phyloP scores from a whole-genome alignment of 2,888 invertebrate species.

The Deilephila porcellus region DNA sequence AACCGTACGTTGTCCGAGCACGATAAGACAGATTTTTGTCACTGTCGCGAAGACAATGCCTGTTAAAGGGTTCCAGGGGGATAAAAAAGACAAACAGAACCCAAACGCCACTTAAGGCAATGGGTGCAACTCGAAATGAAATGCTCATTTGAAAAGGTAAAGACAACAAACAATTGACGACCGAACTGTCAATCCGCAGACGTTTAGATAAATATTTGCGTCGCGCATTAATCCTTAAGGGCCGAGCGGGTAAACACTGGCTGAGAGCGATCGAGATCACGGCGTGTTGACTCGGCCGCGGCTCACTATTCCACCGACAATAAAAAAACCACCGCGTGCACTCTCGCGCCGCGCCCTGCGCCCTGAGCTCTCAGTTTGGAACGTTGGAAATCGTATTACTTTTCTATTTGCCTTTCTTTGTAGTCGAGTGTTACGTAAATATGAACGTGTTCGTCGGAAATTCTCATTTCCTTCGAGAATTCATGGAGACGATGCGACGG shows the following conservation, averaged over 20 bases:
- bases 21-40: constrained; percentile 61
- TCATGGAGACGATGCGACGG: constrained; percentile 55
- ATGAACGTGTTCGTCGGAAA: constrained; percentile 78
- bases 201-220: constrained; percentile 84
- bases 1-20: constrained; percentile 45
- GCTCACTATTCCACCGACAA: constrained; percentile 53
- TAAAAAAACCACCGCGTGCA: constrained; percentile 67
- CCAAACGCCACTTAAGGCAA: constrained; percentile 79
- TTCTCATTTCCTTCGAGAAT: constrained; percentile 77
- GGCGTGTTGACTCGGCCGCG: constrained; percentile 74
- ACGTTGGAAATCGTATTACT: constrained; percentile 81
- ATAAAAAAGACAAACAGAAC: constrained; percentile 67
- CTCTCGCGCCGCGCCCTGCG: constrained; percentile 57
- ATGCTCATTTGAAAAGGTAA: constrained; percentile 83
- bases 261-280: constrained; percentile 75
- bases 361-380: constrained; percentile 48
- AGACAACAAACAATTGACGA: constrained; percentile 84
- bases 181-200: constrained; percentile 84
- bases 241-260: constrained; percentile 70
- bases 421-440: constrained; percentile 84
- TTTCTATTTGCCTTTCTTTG: constrained; percentile 82
- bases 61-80: constrained; percentile 47
- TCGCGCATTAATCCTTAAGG: constrained; percentile 82
- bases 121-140: constrained; percentile 80
- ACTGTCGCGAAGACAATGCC: constrained; percentile 65